phyloP scores from a whole-genome alignment of 2,888 invertebrate genomes.

The Morpho helenor region DNA sequence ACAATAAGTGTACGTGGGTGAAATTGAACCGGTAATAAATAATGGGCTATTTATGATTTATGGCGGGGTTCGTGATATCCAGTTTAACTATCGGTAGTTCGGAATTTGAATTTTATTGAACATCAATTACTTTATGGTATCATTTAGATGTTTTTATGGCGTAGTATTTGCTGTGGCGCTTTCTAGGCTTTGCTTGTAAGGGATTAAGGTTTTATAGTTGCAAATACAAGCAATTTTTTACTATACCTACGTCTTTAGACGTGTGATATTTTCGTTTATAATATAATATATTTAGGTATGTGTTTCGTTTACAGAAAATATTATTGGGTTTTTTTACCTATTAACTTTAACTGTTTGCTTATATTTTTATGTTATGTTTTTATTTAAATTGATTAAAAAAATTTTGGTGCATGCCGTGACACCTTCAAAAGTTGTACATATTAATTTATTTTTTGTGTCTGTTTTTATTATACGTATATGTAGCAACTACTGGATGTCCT shows the following conservation, averaged over 20 bases:
- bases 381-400: too few relatives aligned
- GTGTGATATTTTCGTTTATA: too few relatives aligned
- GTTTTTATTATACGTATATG: too few relatives aligned
- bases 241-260: neutral
- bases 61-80: constrained; percentile 28
- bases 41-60: constrained; percentile 73
- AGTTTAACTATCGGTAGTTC: constrained; percentile 23
- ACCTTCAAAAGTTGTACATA: too few relatives aligned
- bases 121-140: constrained; percentile 20
- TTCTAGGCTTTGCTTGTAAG: constrained; percentile 5
- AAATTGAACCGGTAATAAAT: constrained; percentile 75
- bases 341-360: too few relatives aligned
- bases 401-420: too few relatives aligned
- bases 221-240: neutral
- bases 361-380: too few relatives aligned
- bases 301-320: too few relatives aligned
- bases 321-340: too few relatives aligned
- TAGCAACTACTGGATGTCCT: too few relatives aligned
- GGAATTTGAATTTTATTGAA: constrained; percentile 24
- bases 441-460: too few relatives aligned
- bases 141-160: constrained; percentile 7
- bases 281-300: too few relatives aligned
- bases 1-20: constrained; percentile 58
- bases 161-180: neutral
- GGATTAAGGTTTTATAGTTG: constrained; percentile 4